Conservation (phyloP, 2,113 vertebrate species). For the Sisor rabdophorus region DNA sequence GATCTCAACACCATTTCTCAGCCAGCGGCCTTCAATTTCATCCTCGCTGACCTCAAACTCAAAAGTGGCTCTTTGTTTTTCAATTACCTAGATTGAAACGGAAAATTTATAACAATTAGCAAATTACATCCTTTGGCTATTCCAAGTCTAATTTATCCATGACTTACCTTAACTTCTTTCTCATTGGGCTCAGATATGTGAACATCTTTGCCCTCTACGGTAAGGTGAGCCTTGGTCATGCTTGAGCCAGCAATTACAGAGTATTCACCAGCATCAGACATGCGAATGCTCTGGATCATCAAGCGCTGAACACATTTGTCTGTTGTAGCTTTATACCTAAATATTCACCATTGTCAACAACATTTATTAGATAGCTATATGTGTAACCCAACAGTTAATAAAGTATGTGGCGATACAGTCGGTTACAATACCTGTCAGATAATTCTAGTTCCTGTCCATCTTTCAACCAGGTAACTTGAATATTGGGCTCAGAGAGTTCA, state of each 20-base stretch:
- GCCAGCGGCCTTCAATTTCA: constrained; percentile 89
- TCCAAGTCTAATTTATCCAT: background rate
- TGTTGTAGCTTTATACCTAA: constrained; percentile 81
- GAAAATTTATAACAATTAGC: background rate
- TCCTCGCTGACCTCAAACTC: constrained; percentile 98
- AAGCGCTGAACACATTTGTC: constrained; percentile 85
- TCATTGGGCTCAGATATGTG: constrained; percentile 75
- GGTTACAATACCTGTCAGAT: constrained; percentile 73
- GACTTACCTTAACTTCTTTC: constrained; percentile 79
- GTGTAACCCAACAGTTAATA: background rate
- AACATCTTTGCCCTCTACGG: constrained; percentile 87
- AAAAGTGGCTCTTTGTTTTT: constrained; percentile 86
- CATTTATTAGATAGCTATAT: background rate
- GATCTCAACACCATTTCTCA: constrained; percentile 89
- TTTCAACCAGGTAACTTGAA: constrained; percentile 95
- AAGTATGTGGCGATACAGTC: background rate
- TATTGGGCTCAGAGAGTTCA: constrained; percentile 87
- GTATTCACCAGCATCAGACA: constrained; percentile 88
- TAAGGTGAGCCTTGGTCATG: constrained; percentile 80
- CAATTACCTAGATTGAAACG: constrained; percentile 77
- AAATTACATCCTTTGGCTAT: background rate
- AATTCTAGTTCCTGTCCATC: constrained; percentile 86
- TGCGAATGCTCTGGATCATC: constrained; percentile 79
- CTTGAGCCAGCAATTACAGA: constrained; percentile 90
- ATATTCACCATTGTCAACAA: background rate